Percentiles rank a stretch among this genome's conserved stretches.
Evolutionary conservation across 2,113 vertebrate species (phyloP).

Genomic region (Todiramphus saurophagus): DNA sequence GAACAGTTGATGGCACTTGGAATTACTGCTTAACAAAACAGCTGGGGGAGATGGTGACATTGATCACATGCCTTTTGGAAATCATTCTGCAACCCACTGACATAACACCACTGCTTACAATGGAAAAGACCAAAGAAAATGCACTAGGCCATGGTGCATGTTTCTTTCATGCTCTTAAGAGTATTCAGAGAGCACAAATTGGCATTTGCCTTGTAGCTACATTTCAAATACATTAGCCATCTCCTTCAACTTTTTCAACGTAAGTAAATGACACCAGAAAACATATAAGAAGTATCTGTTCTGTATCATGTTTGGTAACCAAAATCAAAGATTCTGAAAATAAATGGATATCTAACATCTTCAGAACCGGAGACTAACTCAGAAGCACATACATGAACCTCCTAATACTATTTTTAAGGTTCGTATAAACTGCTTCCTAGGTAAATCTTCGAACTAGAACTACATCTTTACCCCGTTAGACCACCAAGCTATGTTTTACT

Average conservation of each 20-base stretch:
- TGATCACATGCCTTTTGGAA: neutral
- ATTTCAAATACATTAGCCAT: neutral
- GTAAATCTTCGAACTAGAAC: neutral
- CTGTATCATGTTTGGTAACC: neutral
- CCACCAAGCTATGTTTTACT: neutral
- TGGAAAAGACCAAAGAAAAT: neutral
- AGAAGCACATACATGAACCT: neutral
- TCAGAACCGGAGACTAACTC: neutral
- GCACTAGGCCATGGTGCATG: fast-evolving
- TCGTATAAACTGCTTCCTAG: neutral
- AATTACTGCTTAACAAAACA: neutral
- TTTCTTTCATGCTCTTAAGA: neutral
- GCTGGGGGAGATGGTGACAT: neutral
- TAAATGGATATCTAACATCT: neutral
- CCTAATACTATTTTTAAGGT: neutral
- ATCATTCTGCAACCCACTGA: neutral
- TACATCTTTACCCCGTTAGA: neutral
- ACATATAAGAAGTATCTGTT: neutral
- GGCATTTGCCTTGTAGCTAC: neutral
- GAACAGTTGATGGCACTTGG: neutral
- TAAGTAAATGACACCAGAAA: neutral
- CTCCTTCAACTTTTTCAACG: neutral
- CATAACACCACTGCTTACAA: neutral
- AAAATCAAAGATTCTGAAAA: neutral
- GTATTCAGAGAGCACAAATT: neutral